Evolutionary conservation across 1,140 invertebrate species (phyloP).

Genomic region (Platorchestia sp.): DNA sequence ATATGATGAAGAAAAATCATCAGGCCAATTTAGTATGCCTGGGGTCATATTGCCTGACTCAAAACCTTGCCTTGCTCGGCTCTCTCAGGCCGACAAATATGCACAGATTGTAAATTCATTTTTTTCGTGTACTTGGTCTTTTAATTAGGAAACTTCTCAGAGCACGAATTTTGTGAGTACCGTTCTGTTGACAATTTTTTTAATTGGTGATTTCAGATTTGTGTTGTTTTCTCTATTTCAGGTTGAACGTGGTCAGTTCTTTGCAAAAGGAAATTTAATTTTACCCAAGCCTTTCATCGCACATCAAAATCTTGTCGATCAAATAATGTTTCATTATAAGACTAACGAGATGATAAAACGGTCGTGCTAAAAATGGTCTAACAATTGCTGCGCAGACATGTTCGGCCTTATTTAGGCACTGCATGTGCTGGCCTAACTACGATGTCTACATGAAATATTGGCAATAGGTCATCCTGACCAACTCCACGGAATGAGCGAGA

Average conservation of each 20-base stretch:
- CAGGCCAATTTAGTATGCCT: too few species aligned
- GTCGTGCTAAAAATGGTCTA: background rate
- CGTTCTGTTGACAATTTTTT: background rate
- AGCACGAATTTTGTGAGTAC: background rate
- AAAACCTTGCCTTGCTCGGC: too few species aligned
- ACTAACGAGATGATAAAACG: background rate
- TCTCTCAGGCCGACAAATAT: too few species aligned
- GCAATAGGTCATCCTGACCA: too few species aligned
- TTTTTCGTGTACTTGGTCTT: background rate
- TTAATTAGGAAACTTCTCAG: background rate
- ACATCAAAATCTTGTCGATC: background rate
- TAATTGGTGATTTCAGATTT: background rate
- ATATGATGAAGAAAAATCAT: too few species aligned
- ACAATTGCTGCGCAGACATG: background rate
- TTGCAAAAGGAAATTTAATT: background rate
- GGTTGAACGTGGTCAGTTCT: background rate
- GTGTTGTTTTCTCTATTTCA: background rate
- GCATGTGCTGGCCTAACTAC: too few species aligned
- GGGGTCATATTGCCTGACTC: too few species aligned
- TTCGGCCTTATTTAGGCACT: background rate
- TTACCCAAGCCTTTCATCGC: background rate
- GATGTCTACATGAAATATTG: too few species aligned
- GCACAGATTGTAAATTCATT: background rate
- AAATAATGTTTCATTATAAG: background rate
- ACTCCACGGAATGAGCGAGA: too few species aligned